phyloP scores from a whole-genome alignment of 2,888 invertebrate genomes.

The Pocota personata region DNA sequence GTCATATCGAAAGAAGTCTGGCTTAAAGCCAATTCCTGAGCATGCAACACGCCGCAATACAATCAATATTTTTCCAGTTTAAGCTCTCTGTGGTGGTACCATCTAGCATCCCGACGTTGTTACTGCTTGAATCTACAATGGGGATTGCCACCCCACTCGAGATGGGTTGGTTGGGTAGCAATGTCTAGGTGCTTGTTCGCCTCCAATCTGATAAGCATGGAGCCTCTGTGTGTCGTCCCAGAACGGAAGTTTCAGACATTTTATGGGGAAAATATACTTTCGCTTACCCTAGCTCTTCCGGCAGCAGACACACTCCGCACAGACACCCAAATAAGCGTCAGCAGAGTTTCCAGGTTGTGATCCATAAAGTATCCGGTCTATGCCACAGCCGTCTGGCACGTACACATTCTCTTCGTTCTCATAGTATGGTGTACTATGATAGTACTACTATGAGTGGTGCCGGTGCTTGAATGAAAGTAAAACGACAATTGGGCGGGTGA shows the following conservation, averaged over 20 bases:
- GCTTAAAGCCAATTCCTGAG: constrained; percentile 67
- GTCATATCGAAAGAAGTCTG: constrained; percentile 64
- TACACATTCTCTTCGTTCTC: constrained; percentile 36
- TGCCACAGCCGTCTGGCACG: constrained; percentile 70
- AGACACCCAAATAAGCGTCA: constrained; percentile 55
- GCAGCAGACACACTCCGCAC: constrained; percentile 39
- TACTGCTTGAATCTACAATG: constrained; percentile 20
- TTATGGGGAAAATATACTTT: constrained; percentile 67
- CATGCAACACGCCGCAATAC: constrained; percentile 65
- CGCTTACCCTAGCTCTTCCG: constrained; percentile 65
- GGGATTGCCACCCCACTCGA: constrained; percentile 1
- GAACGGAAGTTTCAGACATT: constrained; percentile 69
- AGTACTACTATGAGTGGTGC: constrained; percentile 64
- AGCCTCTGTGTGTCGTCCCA: constrained; percentile 55
- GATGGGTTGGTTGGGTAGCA: not conserved
- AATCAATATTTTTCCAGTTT: constrained; percentile 66
- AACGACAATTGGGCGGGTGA: constrained; percentile 22
- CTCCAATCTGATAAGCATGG: constrained; percentile 67
- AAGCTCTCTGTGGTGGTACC: not conserved
- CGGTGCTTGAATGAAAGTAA: constrained; percentile 72
- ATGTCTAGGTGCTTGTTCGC: constrained; percentile 62
- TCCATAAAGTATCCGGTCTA: constrained; percentile 66
- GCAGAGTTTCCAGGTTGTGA: constrained; percentile 62
- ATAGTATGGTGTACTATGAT: constrained; percentile 47
- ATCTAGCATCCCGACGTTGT: not conserved